Conservation (phyloP, 2,888 invertebrate genomes). For the Chromoteleia sp. region DNA sequence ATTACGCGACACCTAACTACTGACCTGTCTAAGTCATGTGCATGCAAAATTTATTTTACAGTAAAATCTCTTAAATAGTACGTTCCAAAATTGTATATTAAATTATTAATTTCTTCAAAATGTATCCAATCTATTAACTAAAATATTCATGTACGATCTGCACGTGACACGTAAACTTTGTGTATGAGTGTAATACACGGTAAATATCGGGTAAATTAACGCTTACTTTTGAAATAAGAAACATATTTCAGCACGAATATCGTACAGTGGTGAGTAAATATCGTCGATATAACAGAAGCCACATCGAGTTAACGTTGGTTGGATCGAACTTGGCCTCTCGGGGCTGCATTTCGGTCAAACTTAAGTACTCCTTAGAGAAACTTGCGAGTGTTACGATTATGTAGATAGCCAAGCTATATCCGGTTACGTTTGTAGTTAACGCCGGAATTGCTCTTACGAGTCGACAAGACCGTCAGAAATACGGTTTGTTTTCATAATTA, state of each 20-base stretch:
- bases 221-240: conserved; percentile 21
- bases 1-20: too few species aligned
- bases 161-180: too few species aligned
- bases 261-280: conserved; percentile 29
- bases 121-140: not conserved
- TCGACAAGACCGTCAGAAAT: conserved; percentile 52
- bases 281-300: conserved; percentile 49
- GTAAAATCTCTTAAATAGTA: too few species aligned
- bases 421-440: conserved; percentile 65
- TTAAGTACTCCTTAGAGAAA: conserved; percentile 72
- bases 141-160: not conserved
- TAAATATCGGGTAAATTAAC: conserved; percentile 18
- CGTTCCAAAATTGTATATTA: too few species aligned
- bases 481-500: conserved; percentile 60
- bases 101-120: not conserved
- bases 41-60: too few species aligned
- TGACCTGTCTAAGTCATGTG: too few species aligned
- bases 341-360: conserved; percentile 72
- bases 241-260: conserved; percentile 37
- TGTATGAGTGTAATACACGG: not conserved
- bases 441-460: conserved; percentile 54
- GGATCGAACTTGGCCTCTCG: conserved; percentile 67
- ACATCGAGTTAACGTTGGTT: conserved; percentile 61
- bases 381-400: conserved; percentile 65
- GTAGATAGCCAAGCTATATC: conserved; percentile 63